Evolutionary conservation across 2,797 vertebrate species (phyloP), one percentile per base, ranked within the genome.

Genomic region (Echeneis naucrates): DNA sequence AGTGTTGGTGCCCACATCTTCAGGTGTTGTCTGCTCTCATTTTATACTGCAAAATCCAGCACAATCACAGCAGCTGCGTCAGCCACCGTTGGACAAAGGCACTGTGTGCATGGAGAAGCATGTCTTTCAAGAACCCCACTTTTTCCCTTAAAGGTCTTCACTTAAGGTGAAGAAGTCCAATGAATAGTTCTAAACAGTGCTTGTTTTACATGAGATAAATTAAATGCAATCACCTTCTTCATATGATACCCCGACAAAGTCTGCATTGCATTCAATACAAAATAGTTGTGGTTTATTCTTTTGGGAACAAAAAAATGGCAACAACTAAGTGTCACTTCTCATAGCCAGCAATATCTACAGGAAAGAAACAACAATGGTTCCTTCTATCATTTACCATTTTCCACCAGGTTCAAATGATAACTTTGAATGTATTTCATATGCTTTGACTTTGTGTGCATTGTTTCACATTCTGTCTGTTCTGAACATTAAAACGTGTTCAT

Each of bases 401-500:
- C 81, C 79, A 84, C 71, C 77, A 72, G 78, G 72, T 86, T 82
- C 73, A 89, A 92, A 89, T 75, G 84, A 87, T 85, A 85, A 86
- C 85, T 84, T 89, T 62, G 81, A 86, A 86, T 79, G 69, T 38
- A 68, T 87, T 87, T 61, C 37, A 78, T 78, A 80, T 83, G 78
- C 72, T 87, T 85, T 75, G 70, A 72, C 73, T 86, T 44, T 45
- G 59, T 86, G 61, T 83, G 62, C 73, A 69, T 53, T 68, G 71
- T 54, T 78, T 69, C 83, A 88, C 78, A 84, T 86, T 84, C 77
- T 38, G 61, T 83, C 81, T 78, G 53, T 80, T 83, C 71, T 88
- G 93, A 94, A 94, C 93, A 94, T 91, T 94, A 94, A 92, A 94
- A 94, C 93, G 91, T 94, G 93, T 94, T 94, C 93, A 93, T 90